Percentiles rank a stretch among this genome's conserved stretches.
These are phyloP conservation scores for Galemys pyrenaicus DNA, from an alignment of 2,113 vertebrate genomes.

Conservation along the genomic window DNA sequence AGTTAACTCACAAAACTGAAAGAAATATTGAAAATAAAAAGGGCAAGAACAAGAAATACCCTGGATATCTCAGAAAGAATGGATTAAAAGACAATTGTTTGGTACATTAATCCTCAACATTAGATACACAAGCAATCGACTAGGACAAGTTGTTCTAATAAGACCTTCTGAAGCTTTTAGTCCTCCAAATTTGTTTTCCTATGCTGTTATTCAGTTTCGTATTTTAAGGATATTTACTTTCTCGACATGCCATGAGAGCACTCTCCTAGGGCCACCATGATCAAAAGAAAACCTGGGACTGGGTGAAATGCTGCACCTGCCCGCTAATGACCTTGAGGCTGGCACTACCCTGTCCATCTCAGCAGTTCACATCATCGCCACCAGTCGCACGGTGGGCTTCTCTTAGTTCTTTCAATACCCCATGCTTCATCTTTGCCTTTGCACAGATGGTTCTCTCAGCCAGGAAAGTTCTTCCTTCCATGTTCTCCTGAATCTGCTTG, in stretches of 20 bases:
- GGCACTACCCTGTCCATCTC: not conserved
- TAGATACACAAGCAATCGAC: not conserved
- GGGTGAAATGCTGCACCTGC: not conserved
- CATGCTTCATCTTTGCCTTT: not conserved
- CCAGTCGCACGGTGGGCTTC: not conserved
- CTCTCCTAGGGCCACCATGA: not conserved
- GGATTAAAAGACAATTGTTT: not conserved
- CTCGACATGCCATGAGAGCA: not conserved
- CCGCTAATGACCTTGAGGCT: not conserved
- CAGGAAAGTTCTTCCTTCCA: not conserved
- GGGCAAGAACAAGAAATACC: not conserved
- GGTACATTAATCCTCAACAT: not conserved
- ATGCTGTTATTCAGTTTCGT: no score
- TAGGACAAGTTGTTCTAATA: no score
- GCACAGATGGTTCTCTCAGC: not conserved
- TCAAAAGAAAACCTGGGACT: not conserved
- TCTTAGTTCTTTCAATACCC: not conserved
- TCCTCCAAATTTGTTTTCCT: no score
- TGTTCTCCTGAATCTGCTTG: not conserved
- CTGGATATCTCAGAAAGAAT: not conserved
- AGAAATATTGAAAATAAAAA: not conserved
- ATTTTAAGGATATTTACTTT: not conserved
- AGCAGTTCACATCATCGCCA: not conserved
- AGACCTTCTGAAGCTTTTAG: no score
- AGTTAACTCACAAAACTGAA: not conserved